phyloP scores from a whole-genome alignment of 2,113 vertebrate genomes.

The Tinamus guttatus region DNA sequence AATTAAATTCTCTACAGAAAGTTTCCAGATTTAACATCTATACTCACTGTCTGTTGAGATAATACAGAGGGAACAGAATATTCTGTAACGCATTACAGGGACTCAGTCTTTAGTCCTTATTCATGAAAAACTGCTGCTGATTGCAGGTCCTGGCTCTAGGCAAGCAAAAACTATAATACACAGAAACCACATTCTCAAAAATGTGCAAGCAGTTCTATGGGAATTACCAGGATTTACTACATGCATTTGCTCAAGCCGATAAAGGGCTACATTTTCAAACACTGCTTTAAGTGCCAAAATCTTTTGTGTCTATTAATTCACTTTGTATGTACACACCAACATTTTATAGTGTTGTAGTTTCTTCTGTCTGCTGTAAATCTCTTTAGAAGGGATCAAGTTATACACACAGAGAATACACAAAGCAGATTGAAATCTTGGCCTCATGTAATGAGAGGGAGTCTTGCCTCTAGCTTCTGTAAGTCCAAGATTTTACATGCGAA shows the following conservation, averaged over 20 bases:
- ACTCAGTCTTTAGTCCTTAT: neutral
- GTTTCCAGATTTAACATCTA: neutral
- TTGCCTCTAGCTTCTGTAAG: slow-evolving; percentile 1
- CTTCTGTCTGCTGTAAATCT: slow-evolving; percentile 32
- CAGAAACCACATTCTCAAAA: neutral
- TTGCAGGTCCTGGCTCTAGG: neutral
- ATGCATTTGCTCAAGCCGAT: neutral
- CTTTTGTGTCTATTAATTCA: slow-evolving; percentile 21
- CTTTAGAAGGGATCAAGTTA: neutral
- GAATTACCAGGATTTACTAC: slow-evolving; percentile 29
- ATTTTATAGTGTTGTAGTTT: slow-evolving; percentile 25
- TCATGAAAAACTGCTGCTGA: neutral
- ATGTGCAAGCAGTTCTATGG: neutral
- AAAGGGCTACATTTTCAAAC: slow-evolving; percentile 29
- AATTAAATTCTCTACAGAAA: neutral
- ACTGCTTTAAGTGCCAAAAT: neutral
- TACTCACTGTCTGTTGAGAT: neutral
- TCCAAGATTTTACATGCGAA: neutral
- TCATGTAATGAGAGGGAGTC: neutral
- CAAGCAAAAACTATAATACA: neutral
- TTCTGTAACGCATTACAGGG: neutral
- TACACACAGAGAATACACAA: slow-evolving; percentile 1
- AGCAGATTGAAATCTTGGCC: slow-evolving; percentile 31
- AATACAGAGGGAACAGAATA: neutral
- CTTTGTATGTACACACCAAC: neutral